Evolutionary conservation across 2,113 vertebrate species (phyloP).

Genomic region (Spizaetus ornatus): DNA sequence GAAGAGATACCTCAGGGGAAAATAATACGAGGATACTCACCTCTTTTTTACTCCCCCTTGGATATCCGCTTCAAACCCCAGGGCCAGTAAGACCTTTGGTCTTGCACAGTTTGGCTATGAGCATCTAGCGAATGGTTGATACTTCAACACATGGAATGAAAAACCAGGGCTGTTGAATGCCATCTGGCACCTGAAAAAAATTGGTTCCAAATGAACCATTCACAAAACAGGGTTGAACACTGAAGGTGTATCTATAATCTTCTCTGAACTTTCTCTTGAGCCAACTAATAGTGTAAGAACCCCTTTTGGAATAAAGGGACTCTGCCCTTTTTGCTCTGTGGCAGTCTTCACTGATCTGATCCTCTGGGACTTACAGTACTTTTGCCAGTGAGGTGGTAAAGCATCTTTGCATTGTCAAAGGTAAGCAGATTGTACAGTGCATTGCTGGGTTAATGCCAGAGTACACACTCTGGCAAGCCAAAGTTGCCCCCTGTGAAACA

Average conservation of each 20-base stretch:
- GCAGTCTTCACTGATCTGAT: neutral
- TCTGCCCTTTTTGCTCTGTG: neutral
- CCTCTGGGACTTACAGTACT: neutral
- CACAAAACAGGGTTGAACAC: neutral
- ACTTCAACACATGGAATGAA: neutral
- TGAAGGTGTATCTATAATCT: neutral
- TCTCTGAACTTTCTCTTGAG: neutral
- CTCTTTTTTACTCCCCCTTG: neutral
- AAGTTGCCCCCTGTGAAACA: neutral
- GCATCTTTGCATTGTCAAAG: neutral
- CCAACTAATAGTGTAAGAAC: neutral
- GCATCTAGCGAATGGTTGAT: neutral
- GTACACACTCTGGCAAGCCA: neutral
- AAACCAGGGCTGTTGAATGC: neutral
- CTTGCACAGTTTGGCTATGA: neutral
- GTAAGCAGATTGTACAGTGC: neutral
- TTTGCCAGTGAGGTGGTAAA: neutral
- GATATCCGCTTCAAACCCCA: neutral
- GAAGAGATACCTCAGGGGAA: neutral
- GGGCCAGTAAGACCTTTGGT: neutral
- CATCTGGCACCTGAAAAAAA: neutral
- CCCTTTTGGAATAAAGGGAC: neutral
- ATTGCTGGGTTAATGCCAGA: neutral
- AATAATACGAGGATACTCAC: rapidly evolving
- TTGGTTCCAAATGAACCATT: neutral